Evolutionary conservation across 2,888 invertebrate species (phyloP).

Genomic region (Stenichneumon culpator): DNA sequence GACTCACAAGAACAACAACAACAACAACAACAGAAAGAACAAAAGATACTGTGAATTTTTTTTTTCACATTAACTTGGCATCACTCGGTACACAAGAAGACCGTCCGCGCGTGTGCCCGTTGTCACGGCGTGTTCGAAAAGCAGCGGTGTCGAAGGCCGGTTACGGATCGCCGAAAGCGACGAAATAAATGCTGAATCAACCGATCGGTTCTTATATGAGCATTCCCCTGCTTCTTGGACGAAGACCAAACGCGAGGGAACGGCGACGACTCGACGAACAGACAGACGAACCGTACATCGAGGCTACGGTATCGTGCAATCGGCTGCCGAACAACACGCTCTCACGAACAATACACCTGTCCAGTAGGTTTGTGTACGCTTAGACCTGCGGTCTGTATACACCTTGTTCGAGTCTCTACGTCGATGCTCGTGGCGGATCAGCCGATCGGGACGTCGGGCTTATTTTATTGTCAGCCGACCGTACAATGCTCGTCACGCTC

Average conservation of each 20-base stretch:
- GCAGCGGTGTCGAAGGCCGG: neutral
- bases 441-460: conserved; percentile 39
- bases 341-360: conserved; percentile 18
- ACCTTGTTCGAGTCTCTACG: neutral
- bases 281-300: conserved; percentile 20
- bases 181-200: conserved; percentile 57
- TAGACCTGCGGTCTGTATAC: neutral
- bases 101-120: neutral
- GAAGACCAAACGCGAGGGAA: conserved; percentile 8
- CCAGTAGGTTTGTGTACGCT: neutral
- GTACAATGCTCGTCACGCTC: neutral
- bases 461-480: conserved; percentile 56
- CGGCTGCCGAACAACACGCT: neutral
- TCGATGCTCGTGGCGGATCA: conserved; percentile 1
- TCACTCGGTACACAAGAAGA: conserved; percentile 28
- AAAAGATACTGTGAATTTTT: neutral
- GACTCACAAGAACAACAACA: too few relatives aligned
- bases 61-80: neutral
- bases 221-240: conserved; percentile 30
- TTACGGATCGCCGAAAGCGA: conserved; percentile 54
- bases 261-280: conserved; percentile 6
- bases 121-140: neutral
- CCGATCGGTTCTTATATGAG: conserved; percentile 32
- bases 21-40: too few relatives aligned
- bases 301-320: conserved; percentile 1